Evolutionary conservation across 2,113 vertebrate species (phyloP).

Genomic region (Sitta europaea): DNA sequence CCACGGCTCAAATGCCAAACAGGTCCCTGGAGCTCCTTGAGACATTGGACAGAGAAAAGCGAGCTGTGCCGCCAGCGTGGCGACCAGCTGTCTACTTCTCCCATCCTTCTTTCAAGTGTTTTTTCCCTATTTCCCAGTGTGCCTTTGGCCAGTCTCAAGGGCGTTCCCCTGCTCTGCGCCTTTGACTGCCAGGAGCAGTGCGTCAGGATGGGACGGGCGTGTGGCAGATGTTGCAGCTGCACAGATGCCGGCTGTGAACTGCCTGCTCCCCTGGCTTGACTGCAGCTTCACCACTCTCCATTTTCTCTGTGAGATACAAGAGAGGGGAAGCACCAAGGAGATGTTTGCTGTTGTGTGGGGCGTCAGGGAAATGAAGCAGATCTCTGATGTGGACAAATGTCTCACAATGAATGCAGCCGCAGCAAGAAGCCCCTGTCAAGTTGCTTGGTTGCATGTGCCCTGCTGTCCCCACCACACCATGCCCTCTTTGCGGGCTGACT

Average conservation of each 20-base stretch:
- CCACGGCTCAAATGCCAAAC: neutral
- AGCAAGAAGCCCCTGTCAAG: neutral
- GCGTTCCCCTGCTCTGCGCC: neutral
- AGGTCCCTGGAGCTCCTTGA: neutral
- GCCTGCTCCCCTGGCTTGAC: neutral
- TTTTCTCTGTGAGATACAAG: neutral
- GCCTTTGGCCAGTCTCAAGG: neutral
- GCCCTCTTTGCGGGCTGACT: neutral
- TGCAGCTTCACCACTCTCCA: neutral
- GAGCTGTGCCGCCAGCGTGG: neutral
- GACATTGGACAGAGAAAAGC: neutral
- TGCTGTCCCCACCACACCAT: neutral
- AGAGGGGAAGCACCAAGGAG: neutral
- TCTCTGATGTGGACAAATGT: rapidly evolving
- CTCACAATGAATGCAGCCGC: neutral
- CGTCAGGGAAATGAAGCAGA: neutral
- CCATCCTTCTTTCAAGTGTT: neutral
- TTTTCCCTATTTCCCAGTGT: neutral
- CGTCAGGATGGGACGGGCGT: neutral
- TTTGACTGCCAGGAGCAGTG: neutral
- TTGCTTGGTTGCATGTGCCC: neutral
- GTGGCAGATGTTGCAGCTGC: neutral
- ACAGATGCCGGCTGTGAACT: neutral
- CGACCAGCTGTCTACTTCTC: neutral
- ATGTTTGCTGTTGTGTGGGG: neutral